phyloP scores from a whole-genome alignment of 2,888 invertebrate genomes.

The Calephelis perditalis region DNA sequence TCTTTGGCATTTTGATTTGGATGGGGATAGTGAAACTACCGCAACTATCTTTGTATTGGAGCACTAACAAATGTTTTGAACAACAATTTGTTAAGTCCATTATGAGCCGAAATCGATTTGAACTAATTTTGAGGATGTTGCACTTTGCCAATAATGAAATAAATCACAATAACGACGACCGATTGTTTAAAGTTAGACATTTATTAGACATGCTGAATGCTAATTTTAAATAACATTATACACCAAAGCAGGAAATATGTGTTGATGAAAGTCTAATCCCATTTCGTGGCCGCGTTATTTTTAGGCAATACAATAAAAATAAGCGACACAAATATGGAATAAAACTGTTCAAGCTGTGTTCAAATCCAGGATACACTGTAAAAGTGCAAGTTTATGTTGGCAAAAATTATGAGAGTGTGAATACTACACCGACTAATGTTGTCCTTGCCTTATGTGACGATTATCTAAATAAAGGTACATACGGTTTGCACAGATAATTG shows the following conservation, averaged over 20 bases:
- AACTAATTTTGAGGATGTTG: slow-evolving; percentile 26
- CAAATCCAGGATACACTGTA: slow-evolving; percentile 36
- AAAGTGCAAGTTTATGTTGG: slow-evolving; percentile 35
- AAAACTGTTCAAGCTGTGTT: slow-evolving; percentile 36
- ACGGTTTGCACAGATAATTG: slow-evolving; percentile 28
- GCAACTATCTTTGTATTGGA: slow-evolving; percentile 20
- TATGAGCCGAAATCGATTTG: slow-evolving; percentile 27
- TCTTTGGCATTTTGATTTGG: slow-evolving; percentile 24
- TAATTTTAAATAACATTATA: slow-evolving; percentile 19
- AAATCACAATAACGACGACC: slow-evolving; percentile 22
- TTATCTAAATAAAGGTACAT: slow-evolving; percentile 32
- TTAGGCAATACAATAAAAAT: slow-evolving; percentile 29
- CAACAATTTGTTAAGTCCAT: slow-evolving; percentile 17
- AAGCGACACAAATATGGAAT: slow-evolving; percentile 23
- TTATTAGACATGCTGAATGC: slow-evolving; percentile 22
- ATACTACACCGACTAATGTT: slow-evolving; percentile 34
- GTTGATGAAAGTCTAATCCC: slow-evolving; percentile 30
- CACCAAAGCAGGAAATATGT: slow-evolving; percentile 24
- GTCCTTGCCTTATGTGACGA: slow-evolving; percentile 35
- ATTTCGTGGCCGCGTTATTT: slow-evolving; percentile 29
- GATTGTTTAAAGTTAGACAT: slow-evolving; percentile 24
- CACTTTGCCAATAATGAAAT: slow-evolving; percentile 25
- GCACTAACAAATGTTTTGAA: slow-evolving; percentile 19
- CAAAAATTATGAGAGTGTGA: slow-evolving; percentile 34
- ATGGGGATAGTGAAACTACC: slow-evolving; percentile 21